These are phyloP conservation scores for Urocitellus parryii DNA, from an alignment of 2,113 vertebrate genomes.

Conservation along the genomic window DNA sequence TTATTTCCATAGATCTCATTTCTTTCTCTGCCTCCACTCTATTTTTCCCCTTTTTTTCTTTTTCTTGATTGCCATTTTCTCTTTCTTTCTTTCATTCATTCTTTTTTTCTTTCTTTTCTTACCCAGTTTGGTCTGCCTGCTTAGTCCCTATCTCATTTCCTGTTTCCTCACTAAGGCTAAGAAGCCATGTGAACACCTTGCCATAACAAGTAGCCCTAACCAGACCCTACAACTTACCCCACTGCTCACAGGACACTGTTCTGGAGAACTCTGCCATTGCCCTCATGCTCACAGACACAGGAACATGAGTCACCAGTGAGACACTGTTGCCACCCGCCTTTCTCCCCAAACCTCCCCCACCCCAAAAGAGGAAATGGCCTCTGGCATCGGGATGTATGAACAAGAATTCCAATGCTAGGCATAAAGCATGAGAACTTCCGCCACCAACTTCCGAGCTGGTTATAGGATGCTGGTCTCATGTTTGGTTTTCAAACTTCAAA, in stretches of 20 bases:
- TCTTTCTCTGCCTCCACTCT: neutral
- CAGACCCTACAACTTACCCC: neutral
- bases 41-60: neutral
- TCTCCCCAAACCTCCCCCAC: slow-evolving; percentile 10
- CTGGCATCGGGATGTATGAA: slow-evolving; percentile 52
- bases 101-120: neutral
- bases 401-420: slow-evolving; percentile 43
- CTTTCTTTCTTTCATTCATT: rapidly evolving
- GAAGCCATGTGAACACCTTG: neutral
- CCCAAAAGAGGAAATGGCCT: slow-evolving; percentile 71
- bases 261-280: neutral
- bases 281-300: slow-evolving; percentile 18
- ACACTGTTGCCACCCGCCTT: slow-evolving; percentile 52
- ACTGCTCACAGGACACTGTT: neutral
- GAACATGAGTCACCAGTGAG: slow-evolving; percentile 70
- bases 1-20: neutral
- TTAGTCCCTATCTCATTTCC: neutral
- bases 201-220: neutral
- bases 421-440: neutral
- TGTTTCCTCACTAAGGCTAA: neutral
- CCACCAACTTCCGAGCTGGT: neutral
- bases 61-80: neutral
- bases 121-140: neutral
- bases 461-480: neutral
- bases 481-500: slow-evolving; percentile 52